These are phyloP conservation scores for Drosophila tani DNA, from an alignment of 1,140 invertebrate genomes.

Conservation along the genomic window DNA sequence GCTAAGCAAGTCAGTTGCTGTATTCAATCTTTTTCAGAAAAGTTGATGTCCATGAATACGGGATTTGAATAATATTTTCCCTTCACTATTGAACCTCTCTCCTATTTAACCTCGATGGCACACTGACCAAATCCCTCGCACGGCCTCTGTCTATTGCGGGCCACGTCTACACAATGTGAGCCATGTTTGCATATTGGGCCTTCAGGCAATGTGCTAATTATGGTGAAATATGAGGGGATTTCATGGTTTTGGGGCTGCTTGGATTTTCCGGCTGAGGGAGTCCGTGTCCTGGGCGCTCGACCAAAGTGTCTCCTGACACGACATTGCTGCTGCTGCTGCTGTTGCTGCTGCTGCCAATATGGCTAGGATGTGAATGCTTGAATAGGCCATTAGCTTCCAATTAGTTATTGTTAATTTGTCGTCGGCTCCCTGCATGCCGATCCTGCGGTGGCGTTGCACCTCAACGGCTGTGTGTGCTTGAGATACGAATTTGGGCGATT, in stretches of 20 bases:
- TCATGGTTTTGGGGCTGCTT: slow-evolving; percentile 34
- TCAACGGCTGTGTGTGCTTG: not conserved
- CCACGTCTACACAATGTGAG: slow-evolving; percentile 4
- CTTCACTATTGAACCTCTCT: not conserved
- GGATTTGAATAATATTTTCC: no score
- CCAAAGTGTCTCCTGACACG: slow-evolving; percentile 39
- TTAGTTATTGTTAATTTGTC: slow-evolving; percentile 81
- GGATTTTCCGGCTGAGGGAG: slow-evolving; percentile 22
- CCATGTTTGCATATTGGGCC: slow-evolving; percentile 46
- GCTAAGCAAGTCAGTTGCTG: not conserved
- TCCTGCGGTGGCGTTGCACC: slow-evolving; percentile 33
- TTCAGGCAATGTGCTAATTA: slow-evolving; percentile 65
- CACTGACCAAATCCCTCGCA: not conserved
- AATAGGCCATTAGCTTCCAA: slow-evolving; percentile 69
- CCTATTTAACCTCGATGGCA: not conserved
- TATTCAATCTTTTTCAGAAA: not conserved
- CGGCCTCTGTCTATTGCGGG: not conserved
- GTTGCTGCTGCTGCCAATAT: slow-evolving; percentile 15
- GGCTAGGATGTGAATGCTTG: slow-evolving; percentile 33
- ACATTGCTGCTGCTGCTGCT: slow-evolving; percentile 17
- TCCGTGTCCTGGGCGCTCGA: slow-evolving; percentile 27
- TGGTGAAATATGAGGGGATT: slow-evolving; percentile 50
- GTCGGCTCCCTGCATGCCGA: slow-evolving; percentile 29
- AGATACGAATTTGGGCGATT: slow-evolving; percentile 12
- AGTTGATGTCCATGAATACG: not conserved